Conservation (phyloP, 2,797 vertebrate species). For the Emydoidea blandingii region DNA sequence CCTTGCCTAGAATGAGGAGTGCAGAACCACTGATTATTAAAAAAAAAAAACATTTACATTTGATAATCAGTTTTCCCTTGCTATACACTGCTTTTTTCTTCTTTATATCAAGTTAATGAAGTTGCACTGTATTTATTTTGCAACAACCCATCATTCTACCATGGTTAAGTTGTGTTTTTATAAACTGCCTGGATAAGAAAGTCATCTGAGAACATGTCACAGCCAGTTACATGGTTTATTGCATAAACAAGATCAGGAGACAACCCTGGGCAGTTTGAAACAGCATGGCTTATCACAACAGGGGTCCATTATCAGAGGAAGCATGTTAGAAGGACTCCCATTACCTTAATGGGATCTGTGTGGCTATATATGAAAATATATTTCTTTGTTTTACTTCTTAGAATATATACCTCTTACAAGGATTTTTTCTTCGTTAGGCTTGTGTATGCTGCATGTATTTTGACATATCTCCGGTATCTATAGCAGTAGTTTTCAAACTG, state of each 20-base stretch:
- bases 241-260: background rate
- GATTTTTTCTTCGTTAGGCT: background rate
- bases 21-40: background rate
- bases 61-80: background rate
- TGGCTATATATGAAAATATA: background rate
- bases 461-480: background rate
- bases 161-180: background rate
- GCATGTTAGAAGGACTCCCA: background rate
- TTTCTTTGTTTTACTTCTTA: background rate
- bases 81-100: background rate
- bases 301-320: background rate
- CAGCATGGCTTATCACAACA: background rate
- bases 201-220: background rate
- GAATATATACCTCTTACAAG: too few species aligned
- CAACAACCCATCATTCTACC: background rate
- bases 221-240: background rate
- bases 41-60: too few species aligned
- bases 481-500: background rate
- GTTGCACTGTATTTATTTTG: background rate
- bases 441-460: background rate
- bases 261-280: background rate
- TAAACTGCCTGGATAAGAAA: background rate
- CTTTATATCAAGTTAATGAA: too few species aligned
- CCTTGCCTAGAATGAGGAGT: background rate
- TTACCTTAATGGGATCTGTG: background rate